These are phyloP conservation scores for Drosophila multiciliata DNA, from an alignment of 2,888 invertebrate genomes.

Conservation along the genomic window DNA sequence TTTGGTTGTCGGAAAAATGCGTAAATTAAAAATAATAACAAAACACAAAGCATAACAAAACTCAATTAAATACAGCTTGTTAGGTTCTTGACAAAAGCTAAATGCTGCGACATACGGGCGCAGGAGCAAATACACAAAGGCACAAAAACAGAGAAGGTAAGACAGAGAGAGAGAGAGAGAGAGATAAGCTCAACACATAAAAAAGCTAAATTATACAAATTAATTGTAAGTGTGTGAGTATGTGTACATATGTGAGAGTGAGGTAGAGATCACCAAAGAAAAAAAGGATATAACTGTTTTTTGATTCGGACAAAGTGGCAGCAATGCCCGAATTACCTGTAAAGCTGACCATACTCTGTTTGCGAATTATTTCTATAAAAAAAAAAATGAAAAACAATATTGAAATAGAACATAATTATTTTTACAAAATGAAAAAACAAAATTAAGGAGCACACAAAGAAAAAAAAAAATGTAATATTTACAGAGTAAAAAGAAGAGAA, in stretches of 20 bases:
- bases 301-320: constrained; percentile 38
- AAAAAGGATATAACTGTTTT: constrained; percentile 28
- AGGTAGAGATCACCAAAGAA: constrained; percentile 6
- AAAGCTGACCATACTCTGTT: constrained; percentile 83
- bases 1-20: not conserved
- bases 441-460: constrained; percentile 21
- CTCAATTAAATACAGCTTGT: constrained; percentile 3
- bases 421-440: constrained; percentile 53
- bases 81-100: constrained; percentile 32
- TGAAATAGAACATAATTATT: constrained; percentile 61
- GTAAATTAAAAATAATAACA: constrained; percentile 5
- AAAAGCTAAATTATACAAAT: constrained; percentile 9
- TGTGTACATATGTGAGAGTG: not conserved
- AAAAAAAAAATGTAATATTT: constrained; percentile 4
- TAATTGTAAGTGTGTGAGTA: not conserved
- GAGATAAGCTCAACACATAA: constrained; percentile 14
- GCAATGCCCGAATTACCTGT: constrained; percentile 83
- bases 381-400: constrained; percentile 70
- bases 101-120: constrained; percentile 15
- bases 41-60: constrained; percentile 16
- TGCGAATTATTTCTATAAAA: constrained; percentile 85
- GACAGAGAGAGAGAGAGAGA: not conserved
- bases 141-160: constrained; percentile 4
- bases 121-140: constrained; percentile 4
- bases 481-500: not conserved